These are phyloP conservation scores for Acheta domesticus DNA, from an alignment of 2,888 invertebrate species.

Conservation along the genomic window DNA sequence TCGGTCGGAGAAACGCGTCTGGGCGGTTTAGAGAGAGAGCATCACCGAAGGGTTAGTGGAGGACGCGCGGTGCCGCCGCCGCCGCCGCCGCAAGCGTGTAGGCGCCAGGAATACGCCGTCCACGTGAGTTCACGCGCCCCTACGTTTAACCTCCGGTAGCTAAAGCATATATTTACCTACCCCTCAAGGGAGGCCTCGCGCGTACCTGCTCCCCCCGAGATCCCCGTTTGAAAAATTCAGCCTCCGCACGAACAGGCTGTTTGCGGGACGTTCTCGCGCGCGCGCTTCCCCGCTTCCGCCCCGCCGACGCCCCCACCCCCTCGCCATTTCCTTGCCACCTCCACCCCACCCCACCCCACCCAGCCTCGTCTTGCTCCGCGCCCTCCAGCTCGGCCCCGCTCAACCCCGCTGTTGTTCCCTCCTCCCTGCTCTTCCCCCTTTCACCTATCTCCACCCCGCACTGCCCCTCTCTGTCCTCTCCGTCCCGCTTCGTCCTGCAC, in stretches of 20 bases:
- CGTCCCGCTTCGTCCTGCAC: background rate
- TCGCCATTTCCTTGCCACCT: background rate
- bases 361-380: background rate
- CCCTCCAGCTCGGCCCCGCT: too few relatives aligned
- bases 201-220: background rate
- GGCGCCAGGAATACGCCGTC: background rate
- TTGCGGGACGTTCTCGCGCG: background rate
- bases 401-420: background rate
- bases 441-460: background rate
- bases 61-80: background rate
- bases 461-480: background rate
- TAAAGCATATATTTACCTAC: slow-evolving; percentile 10
- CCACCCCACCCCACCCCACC: background rate
- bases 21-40: too few relatives aligned
- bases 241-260: slow-evolving; percentile 9
- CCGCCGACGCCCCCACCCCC: background rate
- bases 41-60: background rate
- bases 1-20: too few relatives aligned
- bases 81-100: background rate
- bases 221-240: slow-evolving; percentile 18
- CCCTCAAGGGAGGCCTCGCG: background rate
- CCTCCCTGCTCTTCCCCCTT: background rate
- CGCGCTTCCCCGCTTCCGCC: background rate
- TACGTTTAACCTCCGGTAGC: slow-evolving; percentile 18
- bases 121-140: background rate